Percentiles rank a stretch among this genome's conserved stretches.
Evolutionary conservation across 2,113 vertebrate genomes (phyloP).

Genomic region (Neoarius graeffei): DNA sequence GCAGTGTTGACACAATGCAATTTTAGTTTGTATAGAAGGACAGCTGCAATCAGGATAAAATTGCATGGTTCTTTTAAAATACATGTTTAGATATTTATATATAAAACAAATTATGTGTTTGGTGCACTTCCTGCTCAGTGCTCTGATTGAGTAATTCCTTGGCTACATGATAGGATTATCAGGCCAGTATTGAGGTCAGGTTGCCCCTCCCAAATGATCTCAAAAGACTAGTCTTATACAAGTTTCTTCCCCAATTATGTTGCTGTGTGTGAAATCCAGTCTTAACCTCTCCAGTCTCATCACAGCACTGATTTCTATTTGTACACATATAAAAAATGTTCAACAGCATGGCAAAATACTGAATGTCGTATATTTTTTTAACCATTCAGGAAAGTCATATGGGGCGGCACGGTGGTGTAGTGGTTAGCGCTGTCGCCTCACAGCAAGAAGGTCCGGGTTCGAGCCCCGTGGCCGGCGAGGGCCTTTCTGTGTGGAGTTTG

Average conservation of each 20-base stretch:
- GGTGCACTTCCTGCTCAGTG: background rate
- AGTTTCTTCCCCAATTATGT: background rate
- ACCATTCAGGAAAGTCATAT: no score
- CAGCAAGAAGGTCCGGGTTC: no score
- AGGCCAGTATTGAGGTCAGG: constrained; percentile 3
- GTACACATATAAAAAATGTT: background rate
- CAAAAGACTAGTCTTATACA: background rate
- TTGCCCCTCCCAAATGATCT: background rate
- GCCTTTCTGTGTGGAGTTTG: no score
- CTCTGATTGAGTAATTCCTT: background rate
- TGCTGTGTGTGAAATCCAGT: background rate
- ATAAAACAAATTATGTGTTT: background rate
- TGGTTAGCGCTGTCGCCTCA: no score
- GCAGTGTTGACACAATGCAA: background rate
- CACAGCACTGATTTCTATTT: background rate
- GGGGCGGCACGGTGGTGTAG: no score
- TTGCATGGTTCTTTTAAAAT: background rate
- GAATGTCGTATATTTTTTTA: background rate
- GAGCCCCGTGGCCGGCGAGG: no score
- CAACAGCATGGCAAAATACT: background rate
- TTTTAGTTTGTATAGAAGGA: background rate
- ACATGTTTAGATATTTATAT: background rate
- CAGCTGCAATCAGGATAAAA: background rate
- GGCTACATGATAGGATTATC: background rate
- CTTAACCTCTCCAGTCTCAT: background rate